Conservation (phyloP, 2,113 vertebrate genomes). For the Numida meleagris region DNA sequence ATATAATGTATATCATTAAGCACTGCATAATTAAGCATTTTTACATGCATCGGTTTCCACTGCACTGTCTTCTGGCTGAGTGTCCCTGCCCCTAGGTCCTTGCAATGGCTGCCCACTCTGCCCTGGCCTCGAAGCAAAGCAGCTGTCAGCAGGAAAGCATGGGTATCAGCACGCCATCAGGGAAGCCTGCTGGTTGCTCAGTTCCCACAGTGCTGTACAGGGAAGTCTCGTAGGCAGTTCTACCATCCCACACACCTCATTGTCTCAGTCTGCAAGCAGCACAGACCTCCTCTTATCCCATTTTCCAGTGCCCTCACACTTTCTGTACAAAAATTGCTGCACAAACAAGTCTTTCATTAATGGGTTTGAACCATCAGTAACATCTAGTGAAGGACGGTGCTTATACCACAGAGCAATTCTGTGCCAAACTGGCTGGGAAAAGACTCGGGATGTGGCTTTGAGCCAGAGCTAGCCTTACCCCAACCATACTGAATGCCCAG, state of each 20-base stretch:
- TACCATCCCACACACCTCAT: background rate
- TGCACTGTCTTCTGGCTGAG: background rate
- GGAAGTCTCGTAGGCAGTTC: background rate
- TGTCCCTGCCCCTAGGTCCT: background rate
- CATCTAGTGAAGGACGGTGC: background rate
- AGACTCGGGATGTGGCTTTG: background rate
- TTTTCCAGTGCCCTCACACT: rapidly evolving
- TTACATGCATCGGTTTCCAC: background rate
- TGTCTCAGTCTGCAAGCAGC: background rate
- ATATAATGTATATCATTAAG: constrained; percentile 35
- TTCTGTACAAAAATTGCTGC: background rate
- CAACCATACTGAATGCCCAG: background rate
- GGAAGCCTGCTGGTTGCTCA: background rate
- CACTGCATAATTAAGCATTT: constrained; percentile 19
- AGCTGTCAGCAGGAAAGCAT: background rate
- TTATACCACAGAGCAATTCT: background rate
- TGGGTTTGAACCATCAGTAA: background rate
- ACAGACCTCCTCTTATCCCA: background rate
- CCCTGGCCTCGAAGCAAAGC: background rate
- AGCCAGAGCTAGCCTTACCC: background rate
- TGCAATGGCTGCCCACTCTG: background rate
- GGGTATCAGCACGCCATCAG: rapidly evolving
- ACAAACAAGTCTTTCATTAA: background rate
- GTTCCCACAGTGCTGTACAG: rapidly evolving
- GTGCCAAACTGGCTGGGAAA: background rate